Percentiles rank a stretch among this genome's conserved stretches.
Conservation (phyloP, 2,797 vertebrate species). For the Phataginus tetradactyla region DNA sequence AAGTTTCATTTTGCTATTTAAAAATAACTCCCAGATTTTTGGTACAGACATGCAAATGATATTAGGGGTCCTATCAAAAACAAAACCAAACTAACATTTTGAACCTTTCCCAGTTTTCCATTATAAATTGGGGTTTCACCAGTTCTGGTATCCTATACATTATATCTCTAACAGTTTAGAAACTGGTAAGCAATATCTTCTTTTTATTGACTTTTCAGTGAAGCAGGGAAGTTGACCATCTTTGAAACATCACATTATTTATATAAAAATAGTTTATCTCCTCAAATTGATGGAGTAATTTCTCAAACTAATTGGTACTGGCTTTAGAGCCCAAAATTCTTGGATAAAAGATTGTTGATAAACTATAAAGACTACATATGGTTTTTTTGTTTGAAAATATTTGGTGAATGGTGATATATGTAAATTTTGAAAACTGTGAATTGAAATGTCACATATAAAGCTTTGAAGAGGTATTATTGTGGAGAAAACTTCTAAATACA, state of each 20-base stretch:
- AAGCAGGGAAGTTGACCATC: background rate
- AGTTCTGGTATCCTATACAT: conserved; percentile 68
- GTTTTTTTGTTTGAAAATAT: conserved; percentile 54
- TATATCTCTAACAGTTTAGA: conserved; percentile 37
- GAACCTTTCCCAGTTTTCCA: background rate
- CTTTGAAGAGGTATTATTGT: background rate
- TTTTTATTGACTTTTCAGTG: background rate
- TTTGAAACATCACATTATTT: background rate
- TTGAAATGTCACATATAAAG: conserved; percentile 32
- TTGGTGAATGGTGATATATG: background rate
- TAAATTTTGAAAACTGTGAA: background rate
- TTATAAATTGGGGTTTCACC: conserved; percentile 46
- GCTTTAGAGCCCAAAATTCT: background rate
- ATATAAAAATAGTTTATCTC: background rate
- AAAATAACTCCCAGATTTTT: conserved; percentile 74
- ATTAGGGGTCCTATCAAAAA: conserved; percentile 62
- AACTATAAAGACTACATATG: background rate
- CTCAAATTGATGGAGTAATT: background rate
- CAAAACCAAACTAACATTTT: background rate
- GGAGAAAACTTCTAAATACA: background rate
- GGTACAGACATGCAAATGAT: conserved; percentile 61
- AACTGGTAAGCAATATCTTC: background rate
- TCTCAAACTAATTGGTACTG: background rate
- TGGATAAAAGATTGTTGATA: background rate
- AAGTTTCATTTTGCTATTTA: conserved; percentile 77